phyloP scores from a whole-genome alignment of 2,888 invertebrate species.

The Eumerus sabulonum region DNA sequence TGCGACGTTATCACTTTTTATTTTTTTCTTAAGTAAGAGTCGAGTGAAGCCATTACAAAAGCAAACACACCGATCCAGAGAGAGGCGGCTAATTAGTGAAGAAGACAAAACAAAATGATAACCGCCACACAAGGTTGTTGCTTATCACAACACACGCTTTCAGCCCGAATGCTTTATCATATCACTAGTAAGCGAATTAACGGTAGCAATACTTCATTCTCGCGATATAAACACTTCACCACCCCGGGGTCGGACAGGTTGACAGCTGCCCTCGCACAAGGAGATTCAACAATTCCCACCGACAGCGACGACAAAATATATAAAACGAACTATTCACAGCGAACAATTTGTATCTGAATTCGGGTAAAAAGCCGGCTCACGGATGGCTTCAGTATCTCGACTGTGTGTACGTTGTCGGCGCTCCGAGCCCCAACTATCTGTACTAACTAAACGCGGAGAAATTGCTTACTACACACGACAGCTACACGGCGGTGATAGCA shows the following conservation, averaged over 20 bases:
- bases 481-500: constrained; percentile 5
- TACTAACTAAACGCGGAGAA: constrained; percentile 63
- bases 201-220: constrained; percentile 4
- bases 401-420: constrained; percentile 40
- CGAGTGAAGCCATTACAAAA: constrained; percentile 1
- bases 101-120: not conserved
- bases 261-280: constrained; percentile 20
- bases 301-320: not conserved
- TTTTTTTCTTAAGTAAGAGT: constrained; percentile 7
- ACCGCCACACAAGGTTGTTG: constrained; percentile 1
- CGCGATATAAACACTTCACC: constrained; percentile 19
- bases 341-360: constrained; percentile 28
- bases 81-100: constrained; percentile 8
- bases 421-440: constrained; percentile 14
- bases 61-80: constrained; percentile 6
- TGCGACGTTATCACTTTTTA: not conserved
- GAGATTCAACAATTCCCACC: constrained; percentile 8
- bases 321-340: too few relatives aligned
- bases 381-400: constrained; percentile 28
- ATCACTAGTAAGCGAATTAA: constrained; percentile 16
- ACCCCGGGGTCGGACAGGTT: constrained; percentile 22
- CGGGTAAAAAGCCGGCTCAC: constrained; percentile 50
- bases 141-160: constrained; percentile 2
- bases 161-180: not conserved
- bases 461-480: constrained; percentile 52